Conservation (phyloP, 2,113 vertebrate genomes). For the Ondatra zibethicus region DNA sequence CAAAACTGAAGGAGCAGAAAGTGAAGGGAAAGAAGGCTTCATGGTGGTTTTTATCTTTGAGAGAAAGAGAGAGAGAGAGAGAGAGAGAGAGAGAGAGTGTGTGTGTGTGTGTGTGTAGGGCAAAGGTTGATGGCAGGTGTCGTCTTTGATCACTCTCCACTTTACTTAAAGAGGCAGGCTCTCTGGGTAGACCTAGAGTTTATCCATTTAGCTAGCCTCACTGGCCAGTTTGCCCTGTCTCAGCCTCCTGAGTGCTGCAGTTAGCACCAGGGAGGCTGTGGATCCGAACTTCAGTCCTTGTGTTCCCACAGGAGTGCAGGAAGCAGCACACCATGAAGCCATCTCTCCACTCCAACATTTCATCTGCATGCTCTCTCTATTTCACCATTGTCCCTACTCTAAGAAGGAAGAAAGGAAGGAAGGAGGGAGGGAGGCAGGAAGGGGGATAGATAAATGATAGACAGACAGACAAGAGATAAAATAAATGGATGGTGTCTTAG, state of each 20-base stretch:
- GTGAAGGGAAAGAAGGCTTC: background rate
- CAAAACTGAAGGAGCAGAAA: background rate
- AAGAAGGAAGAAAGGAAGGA: background rate
- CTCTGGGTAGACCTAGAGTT: background rate
- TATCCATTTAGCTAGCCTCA: background rate
- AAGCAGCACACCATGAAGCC: background rate
- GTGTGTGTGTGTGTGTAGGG: background rate
- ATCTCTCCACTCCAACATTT: background rate
- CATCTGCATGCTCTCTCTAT: background rate
- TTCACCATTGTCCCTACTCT: background rate
- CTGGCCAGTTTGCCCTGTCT: background rate
- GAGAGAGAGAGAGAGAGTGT: too few relatives aligned
- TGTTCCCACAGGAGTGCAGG: background rate
- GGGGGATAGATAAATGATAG: background rate
- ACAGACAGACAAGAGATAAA: background rate
- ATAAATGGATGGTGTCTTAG: background rate
- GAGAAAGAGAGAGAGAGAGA: too few relatives aligned
- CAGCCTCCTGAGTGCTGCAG: background rate
- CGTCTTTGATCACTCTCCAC: background rate
- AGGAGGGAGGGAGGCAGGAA: background rate
- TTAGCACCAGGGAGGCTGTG: background rate
- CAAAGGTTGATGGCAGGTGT: background rate
- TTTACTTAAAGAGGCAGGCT: background rate
- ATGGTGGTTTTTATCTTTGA: background rate
- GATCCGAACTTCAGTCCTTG: background rate